phyloP scores from a whole-genome alignment of 2,888 invertebrate species.

The Muscina levida region DNA sequence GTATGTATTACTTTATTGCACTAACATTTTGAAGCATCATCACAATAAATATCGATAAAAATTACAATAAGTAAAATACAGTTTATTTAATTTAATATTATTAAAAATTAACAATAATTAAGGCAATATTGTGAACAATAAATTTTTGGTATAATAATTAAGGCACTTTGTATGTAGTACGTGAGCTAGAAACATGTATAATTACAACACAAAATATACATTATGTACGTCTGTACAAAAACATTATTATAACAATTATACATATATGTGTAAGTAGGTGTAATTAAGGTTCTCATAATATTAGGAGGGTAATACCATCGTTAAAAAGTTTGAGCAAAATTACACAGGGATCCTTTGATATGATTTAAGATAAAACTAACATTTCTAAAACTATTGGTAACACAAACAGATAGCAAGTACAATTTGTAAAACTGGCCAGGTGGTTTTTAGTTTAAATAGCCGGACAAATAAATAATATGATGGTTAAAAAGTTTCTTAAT shows the following conservation, averaged over 20 bases:
- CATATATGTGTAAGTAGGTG: neutral
- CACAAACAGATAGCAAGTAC: no score
- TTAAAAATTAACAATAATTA: slow-evolving; percentile 19
- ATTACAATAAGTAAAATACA: no score
- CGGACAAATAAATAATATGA: no score
- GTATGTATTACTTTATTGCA: slow-evolving; percentile 54
- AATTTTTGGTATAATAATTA: slow-evolving; percentile 55
- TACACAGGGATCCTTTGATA: neutral
- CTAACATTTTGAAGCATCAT: slow-evolving; percentile 52
- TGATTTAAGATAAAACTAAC: no score
- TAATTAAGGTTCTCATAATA: neutral
- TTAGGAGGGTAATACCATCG: slow-evolving; percentile 3
- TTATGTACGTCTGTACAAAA: neutral
- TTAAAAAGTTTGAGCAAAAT: neutral
- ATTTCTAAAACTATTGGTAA: no score
- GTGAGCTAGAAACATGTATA: slow-evolving; percentile 32
- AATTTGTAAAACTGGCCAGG: no score
- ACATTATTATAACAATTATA: neutral
- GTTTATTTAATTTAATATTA: no score
- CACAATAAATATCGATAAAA: slow-evolving; percentile 26
- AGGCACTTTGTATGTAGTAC: slow-evolving; percentile 50
- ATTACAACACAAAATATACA: neutral
- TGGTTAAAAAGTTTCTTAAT: no score
- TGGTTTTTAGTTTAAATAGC: no score
- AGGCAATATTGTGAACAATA: slow-evolving; percentile 41